A percentile compares a stretch with the other conserved stretches of the same genome.
phyloP scores from a whole-genome alignment of 1,140 invertebrate species.

The Lithobius niger region DNA sequence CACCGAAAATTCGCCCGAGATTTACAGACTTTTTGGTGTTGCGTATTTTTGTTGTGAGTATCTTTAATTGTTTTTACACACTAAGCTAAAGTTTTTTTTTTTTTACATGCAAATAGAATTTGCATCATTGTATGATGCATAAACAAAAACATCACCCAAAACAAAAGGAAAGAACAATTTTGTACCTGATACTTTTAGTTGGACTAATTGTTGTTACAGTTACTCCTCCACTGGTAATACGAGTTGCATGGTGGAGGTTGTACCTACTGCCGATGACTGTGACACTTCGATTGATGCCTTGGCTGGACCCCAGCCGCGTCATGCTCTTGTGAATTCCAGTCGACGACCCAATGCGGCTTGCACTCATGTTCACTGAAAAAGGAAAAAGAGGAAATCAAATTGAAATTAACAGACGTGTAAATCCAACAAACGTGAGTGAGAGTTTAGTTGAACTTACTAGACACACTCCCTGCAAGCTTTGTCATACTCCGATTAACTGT shows the following conservation, averaged over 20 bases:
- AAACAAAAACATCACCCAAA: background rate
- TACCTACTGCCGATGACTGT: slow-evolving; percentile 21
- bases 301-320: slow-evolving; percentile 58
- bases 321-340: slow-evolving; percentile 65
- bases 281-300: slow-evolving; percentile 40
- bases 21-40: no score
- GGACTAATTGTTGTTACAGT: slow-evolving; percentile 42
- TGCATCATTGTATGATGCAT: background rate
- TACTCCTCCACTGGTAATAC: slow-evolving; percentile 44
- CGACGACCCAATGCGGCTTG: slow-evolving; percentile 42
- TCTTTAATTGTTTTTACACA: no score
- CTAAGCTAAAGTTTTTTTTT: no score
- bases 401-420: slow-evolving; percentile 9
- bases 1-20: no score
- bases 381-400: slow-evolving; percentile 16
- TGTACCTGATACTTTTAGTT: slow-evolving; percentile 28
- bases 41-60: no score
- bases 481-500: slow-evolving; percentile 50
- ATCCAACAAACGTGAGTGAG: background rate
- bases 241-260: slow-evolving; percentile 13
- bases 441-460: slow-evolving; percentile 1
- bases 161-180: background rate
- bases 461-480: slow-evolving; percentile 39
- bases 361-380: slow-evolving; percentile 22
- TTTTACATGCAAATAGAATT: no score